A percentile compares a stretch with the other conserved stretches of the same genome.
Conservation (phyloP, 37 sponge, comb jelly and placozoan genomes). For the Mnemiopsis leidyi region DNA sequence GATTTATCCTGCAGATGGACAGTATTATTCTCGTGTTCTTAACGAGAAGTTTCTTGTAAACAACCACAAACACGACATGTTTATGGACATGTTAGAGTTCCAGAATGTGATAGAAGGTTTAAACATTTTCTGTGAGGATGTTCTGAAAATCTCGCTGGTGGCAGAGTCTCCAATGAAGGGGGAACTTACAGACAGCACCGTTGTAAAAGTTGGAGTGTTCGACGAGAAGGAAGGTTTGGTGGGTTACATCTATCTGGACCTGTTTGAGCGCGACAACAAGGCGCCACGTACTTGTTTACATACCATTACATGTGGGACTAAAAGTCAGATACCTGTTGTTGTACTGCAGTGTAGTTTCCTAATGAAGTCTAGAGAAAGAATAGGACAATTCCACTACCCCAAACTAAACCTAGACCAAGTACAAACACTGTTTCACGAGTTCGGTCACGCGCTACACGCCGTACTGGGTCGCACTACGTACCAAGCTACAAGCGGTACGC, state of each 20-base stretch:
- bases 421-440: slow-evolving; percentile 90
- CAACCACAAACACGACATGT: not conserved
- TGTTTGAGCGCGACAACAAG: slow-evolving; percentile 70
- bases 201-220: slow-evolving; percentile 74
- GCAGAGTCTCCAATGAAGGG: slow-evolving; percentile 38
- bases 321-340: slow-evolving; percentile 80
- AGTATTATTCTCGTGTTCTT: slow-evolving; percentile 45
- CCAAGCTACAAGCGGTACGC: slow-evolving; percentile 92
- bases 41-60: slow-evolving; percentile 17
- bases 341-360: slow-evolving; percentile 73
- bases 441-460: slow-evolving; percentile 95
- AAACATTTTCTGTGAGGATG: slow-evolving; percentile 65
- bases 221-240: slow-evolving; percentile 70
- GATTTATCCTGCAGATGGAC: slow-evolving; percentile 73
- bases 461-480: slow-evolving; percentile 81
- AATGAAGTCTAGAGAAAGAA: not conserved
- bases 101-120: slow-evolving; percentile 75
- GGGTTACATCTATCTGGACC: slow-evolving; percentile 78
- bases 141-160: slow-evolving; percentile 74
- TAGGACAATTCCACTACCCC: not conserved
- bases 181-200: slow-evolving; percentile 73
- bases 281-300: slow-evolving; percentile 76
- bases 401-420: slow-evolving; percentile 72
- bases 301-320: slow-evolving; percentile 78
- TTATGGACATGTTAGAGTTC: slow-evolving; percentile 69